These are phyloP conservation scores for Ascaphus truei DNA, from an alignment of 2,113 vertebrate species.

Conservation along the genomic window DNA sequence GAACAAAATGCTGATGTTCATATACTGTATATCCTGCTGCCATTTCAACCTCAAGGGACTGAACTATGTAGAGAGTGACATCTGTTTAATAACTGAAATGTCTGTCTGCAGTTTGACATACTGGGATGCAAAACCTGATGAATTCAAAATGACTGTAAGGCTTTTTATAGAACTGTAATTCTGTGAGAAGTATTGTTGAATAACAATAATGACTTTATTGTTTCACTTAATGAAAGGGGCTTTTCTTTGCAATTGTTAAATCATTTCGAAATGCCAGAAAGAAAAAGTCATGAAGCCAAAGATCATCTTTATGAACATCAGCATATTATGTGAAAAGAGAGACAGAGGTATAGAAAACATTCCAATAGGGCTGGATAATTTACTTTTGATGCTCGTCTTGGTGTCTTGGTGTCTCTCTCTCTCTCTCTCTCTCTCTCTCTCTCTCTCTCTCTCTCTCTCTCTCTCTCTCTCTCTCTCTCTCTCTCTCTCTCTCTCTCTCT, in stretches of 20 bases:
- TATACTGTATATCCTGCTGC: constrained; percentile 48
- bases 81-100: constrained; percentile 58
- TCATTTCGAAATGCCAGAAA: not conserved
- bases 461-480: not conserved
- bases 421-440: not conserved
- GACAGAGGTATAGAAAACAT: too few species aligned
- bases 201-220: constrained; percentile 64
- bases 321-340: too few species aligned
- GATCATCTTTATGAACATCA: too few species aligned
- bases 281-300: not conserved
- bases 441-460: not conserved
- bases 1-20: constrained; percentile 44
- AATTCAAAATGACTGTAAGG: constrained; percentile 62
- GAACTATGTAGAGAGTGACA: constrained; percentile 45
- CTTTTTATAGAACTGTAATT: constrained; percentile 58
- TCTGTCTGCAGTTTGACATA: constrained; percentile 55
- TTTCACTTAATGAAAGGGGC: constrained; percentile 56
- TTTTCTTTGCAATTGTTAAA: constrained; percentile 48
- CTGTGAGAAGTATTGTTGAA: constrained; percentile 56
- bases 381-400: too few species aligned
- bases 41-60: constrained; percentile 59
- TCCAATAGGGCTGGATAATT: too few species aligned
- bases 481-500: not conserved
- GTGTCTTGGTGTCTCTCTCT: too few species aligned
- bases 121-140: constrained; percentile 49